These are phyloP conservation scores for Crotalus horridus DNA, from an alignment of 2,113 vertebrate genomes.

Conservation along the genomic window DNA sequence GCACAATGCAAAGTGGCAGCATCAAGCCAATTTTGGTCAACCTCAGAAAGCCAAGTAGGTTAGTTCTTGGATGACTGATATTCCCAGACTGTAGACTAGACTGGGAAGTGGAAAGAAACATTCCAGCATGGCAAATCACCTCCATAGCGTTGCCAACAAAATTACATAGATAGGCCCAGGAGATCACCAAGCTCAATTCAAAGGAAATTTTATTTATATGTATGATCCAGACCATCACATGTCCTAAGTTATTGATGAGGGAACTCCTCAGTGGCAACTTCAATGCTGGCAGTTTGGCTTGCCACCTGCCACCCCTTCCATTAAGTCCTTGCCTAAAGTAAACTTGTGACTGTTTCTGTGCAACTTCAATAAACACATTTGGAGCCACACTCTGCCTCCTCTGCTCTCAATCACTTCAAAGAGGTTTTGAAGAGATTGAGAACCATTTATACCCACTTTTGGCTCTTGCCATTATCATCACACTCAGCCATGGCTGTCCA, in stretches of 20 bases:
- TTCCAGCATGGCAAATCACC: neutral
- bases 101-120: neutral
- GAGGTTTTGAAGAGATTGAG: conserved; percentile 35
- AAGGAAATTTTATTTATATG: neutral
- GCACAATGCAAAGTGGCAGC: neutral
- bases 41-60: neutral
- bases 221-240: neutral
- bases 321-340: neutral
- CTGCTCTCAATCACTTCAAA: conserved; percentile 33
- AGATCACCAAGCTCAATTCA: neutral
- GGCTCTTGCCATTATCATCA: neutral
- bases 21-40: neutral
- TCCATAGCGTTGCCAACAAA: neutral
- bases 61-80: neutral
- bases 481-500: conserved; percentile 7
- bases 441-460: neutral
- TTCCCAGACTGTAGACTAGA: neutral
- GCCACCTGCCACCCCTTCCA: neutral
- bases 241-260: neutral
- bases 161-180: neutral
- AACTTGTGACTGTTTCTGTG: neutral
- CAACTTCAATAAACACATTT: neutral
- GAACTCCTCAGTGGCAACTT: neutral
- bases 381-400: neutral
- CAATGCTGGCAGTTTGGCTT: neutral